Evolutionary conservation across 2,888 invertebrate species (phyloP), one percentile per base, ranked within the genome.

Genomic region (Parasteatoda lunata): DNA sequence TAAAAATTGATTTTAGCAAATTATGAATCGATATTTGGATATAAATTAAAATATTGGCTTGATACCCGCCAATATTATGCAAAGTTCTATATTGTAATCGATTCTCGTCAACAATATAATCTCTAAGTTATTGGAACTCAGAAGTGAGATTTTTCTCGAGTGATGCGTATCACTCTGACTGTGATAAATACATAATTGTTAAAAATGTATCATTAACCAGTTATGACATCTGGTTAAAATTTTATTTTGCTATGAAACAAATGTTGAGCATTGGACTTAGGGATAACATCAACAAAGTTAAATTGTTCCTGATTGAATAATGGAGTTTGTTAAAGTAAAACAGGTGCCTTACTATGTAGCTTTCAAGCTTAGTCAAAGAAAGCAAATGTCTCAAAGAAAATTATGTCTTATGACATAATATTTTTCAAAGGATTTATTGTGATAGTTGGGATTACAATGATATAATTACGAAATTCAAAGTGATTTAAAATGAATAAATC

Each of bases 131-230:
- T 73, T 73, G 15, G 15, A 65, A 76, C 65, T 76, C 76, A 64
- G 64, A 59, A 64, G n/a, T 59, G 65, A 47, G 75, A 75, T 48
- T 64, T n/a, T 48, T 15, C 65, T 47, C 49, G 45, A 64, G 48
- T 7, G 11, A 51, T 77, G 77, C n/a, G 45, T 47, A 47, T n/a
- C 69, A n/a, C 69, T 15, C 54, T 49, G 52, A 69, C 77, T 77
- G 77, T 77, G 77, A 77, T 77, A 77, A 70, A 52, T 64, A 65
- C 48, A 48, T 66, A 59, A 59, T n/a, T 59, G 59, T 59, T 59
- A 9, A 59, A 59, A 59, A 59, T 59, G 59, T 59, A 9, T 59
- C 13, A 59, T 13, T 59, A 59, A 59, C 59, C 59, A 59, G 59
- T 59, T 59, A 11, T 7, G 59, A 59, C 59, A 59, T 59, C 59